These are phyloP conservation scores for Cephus rjabovi DNA, from an alignment of 2,888 invertebrate species.

Conservation along the genomic window DNA sequence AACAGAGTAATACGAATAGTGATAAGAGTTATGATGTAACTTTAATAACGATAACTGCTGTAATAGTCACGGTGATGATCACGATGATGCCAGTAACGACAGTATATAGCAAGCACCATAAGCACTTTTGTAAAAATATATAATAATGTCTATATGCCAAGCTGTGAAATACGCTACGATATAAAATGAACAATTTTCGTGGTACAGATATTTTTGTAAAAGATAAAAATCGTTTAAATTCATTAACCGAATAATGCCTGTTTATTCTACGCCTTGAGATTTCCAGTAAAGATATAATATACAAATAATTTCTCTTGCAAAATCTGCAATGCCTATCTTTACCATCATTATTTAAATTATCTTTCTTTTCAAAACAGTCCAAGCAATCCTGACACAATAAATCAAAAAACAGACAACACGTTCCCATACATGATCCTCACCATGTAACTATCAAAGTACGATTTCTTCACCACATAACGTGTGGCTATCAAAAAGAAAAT, in stretches of 20 bases:
- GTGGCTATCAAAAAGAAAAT: not conserved
- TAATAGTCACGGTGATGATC: constrained; percentile 4
- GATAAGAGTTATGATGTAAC: constrained; percentile 2
- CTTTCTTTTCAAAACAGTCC: not conserved
- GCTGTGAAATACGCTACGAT: not conserved
- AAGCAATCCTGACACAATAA: not conserved
- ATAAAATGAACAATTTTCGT: not conserved
- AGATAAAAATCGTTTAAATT: not conserved
- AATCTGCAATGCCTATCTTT: not conserved
- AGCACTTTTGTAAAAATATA: not conserved
- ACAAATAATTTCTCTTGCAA: not conserved
- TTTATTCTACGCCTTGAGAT: not conserved
- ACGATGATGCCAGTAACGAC: constrained; percentile 6
- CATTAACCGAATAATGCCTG: not conserved
- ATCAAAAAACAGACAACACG: constrained; percentile 8
- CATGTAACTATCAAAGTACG: not conserved
- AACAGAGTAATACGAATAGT: not conserved
- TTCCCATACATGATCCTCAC: constrained; percentile 9
- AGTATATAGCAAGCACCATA: constrained; percentile 1
- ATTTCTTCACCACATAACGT: not conserved
- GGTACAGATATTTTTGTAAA: not conserved
- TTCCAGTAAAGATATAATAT: not conserved
- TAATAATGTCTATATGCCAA: not conserved
- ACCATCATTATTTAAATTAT: not conserved
- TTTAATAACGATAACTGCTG: constrained; percentile 2